Base-by-base conservation (phyloP, 2,888 invertebrate genomes). In the Mythimna impura region DNA sequence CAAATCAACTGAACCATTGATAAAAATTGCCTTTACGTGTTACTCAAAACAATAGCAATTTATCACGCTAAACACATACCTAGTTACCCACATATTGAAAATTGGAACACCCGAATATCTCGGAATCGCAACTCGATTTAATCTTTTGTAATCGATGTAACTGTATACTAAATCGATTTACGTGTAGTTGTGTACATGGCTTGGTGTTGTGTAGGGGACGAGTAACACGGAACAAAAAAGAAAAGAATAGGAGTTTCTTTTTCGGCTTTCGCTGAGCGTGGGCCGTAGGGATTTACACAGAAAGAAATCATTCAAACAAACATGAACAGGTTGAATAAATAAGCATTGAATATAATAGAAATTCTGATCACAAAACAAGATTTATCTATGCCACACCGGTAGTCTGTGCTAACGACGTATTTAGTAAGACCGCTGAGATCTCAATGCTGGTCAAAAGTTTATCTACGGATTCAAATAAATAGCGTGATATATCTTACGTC, bases 281-380 rank as follows among this genome's bases (percentile, higher is more conserved):
- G 91, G 91, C 77, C 61, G 92, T 85, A 90, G 88, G 91, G 92
- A 89, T 90, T 89, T 87, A 89, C 91, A 86, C 72, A 83, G 85
- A 83, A 89, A 89, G 83, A 92, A 93, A 92, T 93, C 91, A 92
- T 89, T 90, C 91, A 89, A 87, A 91, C 90, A 92, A 91, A 92
- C 91, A 93, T 84, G 91, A 93, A 93, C 95, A 95, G 94, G 94
- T 95, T 94, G 93, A 90, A 90, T 90, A 91, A 89, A 92, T 89
- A 91, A 84, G 80, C 74, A 85, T 86, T 84, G 83, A 81, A 86
- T 86, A 80, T 78, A 83, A 83, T 80, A 76, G 75, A 40, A 85
- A 79, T 77, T 74, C 34, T 79, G 81, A 73, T 75, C 69, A 78
- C 82, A 78, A 79, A 80, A 74, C 82, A 76, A 82, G 86, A 86